Base-by-base conservation (phyloP, 2,113 vertebrate species). In the Otolemur garnettii region DNA sequence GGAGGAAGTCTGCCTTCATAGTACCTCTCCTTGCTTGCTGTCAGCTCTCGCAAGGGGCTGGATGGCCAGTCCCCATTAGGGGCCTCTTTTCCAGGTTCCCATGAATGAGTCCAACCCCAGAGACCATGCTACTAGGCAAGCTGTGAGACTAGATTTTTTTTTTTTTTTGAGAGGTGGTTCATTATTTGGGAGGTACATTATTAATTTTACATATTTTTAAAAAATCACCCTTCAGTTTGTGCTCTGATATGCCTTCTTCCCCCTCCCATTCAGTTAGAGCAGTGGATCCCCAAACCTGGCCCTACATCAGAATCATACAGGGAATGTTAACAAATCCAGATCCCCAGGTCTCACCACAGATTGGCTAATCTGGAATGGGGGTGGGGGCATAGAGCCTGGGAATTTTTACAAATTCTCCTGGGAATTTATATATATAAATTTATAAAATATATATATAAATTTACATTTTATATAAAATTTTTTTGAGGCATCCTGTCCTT, bases 401-500 rank as follows among this genome's bases (percentile, higher is more conserved):
- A 2, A 91, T 24, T 79, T 96, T 97, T 91, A 59, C 11, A 94
- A 75, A 85, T 72, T 96, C 33, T 78, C 38, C 91, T 60, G 72
- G 42, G 81, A 82, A 62, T 57, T 45, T 72, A 45, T 45, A 45
- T 45, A 45, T 45, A 38, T 38, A n/a, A n/a, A n/a, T 38, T 38
- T 38, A 38, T 38, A 38, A 38, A 38, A 38, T 38, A 38, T 38
- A 38, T 38, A 38, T 38, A 38, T 38, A 38, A n/a, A n/a, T 38
- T 38, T 38, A 38, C 38, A 38, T 38, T 38, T 38, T 38, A 38
- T 38, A 38, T 38, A 38, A 38, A 38, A 38, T 38, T 38, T 38
- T 38, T 38, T 50, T 50, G 45, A 50, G 45, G 45, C 45, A 50
- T 50, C 45, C 45, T 50, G 10, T 50, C 45, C 45, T 50, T 50